Evolutionary conservation across 2,797 vertebrate species (phyloP).

Genomic region (Danio kyathit): DNA sequence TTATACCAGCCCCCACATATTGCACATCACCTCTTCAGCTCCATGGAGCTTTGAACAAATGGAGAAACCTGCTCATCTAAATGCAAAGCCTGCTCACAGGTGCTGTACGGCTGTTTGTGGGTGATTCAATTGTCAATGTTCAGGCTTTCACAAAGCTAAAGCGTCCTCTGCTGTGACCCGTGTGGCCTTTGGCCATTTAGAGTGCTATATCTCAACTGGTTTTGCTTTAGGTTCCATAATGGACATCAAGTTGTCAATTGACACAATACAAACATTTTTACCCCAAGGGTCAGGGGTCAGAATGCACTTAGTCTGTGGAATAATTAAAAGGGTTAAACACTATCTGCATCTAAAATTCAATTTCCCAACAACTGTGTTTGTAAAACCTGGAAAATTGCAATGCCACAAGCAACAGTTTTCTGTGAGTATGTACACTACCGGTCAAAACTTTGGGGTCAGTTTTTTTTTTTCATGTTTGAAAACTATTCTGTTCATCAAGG

Average conservation of each 20-base stretch:
- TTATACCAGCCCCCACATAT: conserved; percentile 46
- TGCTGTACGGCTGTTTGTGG: conserved; percentile 32
- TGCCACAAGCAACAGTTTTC: too few relatives aligned
- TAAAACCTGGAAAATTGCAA: too few relatives aligned
- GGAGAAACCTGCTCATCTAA: conserved; percentile 45
- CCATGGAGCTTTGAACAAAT: conserved; percentile 20
- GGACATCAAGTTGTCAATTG: background rate
- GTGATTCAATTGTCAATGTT: conserved; percentile 48
- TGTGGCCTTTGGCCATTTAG: conserved; percentile 34
- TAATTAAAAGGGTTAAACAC: too few relatives aligned
- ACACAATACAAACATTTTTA: background rate
- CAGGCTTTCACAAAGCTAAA: conserved; percentile 48
- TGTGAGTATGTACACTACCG: too few relatives aligned
- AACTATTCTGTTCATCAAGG: too few relatives aligned
- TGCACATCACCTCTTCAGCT: conserved; percentile 21
- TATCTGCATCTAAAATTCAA: too few relatives aligned
- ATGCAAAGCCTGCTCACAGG: conserved; percentile 36
- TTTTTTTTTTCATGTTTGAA: too few relatives aligned
- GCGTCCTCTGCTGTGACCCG: conserved; percentile 40
- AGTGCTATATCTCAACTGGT: background rate
- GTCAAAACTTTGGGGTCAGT: too few relatives aligned
- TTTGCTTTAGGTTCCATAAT: background rate
- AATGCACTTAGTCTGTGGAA: too few relatives aligned
- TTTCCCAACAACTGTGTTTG: too few relatives aligned
- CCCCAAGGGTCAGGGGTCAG: too few relatives aligned